A percentile compares a stretch with the other conserved stretches of the same genome.
Evolutionary conservation across 2,113 vertebrate genomes (phyloP).

Genomic region (Sturnira hondurensis): DNA sequence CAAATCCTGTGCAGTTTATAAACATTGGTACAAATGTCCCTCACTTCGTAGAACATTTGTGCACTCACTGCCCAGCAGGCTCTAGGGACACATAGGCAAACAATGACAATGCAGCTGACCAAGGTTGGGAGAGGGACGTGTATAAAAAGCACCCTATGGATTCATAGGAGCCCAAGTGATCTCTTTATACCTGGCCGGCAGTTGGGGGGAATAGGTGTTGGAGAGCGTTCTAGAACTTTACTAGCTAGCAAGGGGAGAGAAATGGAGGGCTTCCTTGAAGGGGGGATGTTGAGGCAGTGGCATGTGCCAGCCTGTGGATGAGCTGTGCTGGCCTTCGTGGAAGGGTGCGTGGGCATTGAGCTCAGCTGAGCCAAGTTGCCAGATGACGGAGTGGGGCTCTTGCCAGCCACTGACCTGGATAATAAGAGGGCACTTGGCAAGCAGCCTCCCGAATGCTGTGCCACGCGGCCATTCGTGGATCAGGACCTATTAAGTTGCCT

Average conservation of each 20-base stretch:
- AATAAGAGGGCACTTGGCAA: constrained; percentile 50
- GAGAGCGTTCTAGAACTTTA: background rate
- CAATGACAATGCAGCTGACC: background rate
- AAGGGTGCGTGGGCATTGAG: background rate
- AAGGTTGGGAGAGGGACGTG: background rate
- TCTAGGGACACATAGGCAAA: background rate
- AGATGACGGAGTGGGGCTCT: constrained; percentile 49
- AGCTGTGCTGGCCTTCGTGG: constrained; percentile 24
- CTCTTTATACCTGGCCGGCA: background rate
- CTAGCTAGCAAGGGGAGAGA: background rate
- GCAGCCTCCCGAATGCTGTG: background rate
- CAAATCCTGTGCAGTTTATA: background rate
- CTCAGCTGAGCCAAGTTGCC: constrained; percentile 12
- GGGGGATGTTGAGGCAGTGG: background rate
- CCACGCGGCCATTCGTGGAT: constrained; percentile 7
- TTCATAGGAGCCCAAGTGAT: background rate
- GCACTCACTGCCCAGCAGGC: background rate
- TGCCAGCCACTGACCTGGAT: constrained; percentile 28
- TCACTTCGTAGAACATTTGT: background rate
- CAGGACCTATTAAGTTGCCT: background rate
- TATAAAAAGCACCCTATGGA: background rate
- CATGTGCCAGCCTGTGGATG: constrained; percentile 17
- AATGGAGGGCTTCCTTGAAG: background rate
- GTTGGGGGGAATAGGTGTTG: background rate
- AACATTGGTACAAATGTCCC: background rate